Percentiles rank a stretch among this genome's conserved stretches.
These are phyloP conservation scores for Athene noctua DNA, from an alignment of 2,113 vertebrate genomes.

Conservation along the genomic window DNA sequence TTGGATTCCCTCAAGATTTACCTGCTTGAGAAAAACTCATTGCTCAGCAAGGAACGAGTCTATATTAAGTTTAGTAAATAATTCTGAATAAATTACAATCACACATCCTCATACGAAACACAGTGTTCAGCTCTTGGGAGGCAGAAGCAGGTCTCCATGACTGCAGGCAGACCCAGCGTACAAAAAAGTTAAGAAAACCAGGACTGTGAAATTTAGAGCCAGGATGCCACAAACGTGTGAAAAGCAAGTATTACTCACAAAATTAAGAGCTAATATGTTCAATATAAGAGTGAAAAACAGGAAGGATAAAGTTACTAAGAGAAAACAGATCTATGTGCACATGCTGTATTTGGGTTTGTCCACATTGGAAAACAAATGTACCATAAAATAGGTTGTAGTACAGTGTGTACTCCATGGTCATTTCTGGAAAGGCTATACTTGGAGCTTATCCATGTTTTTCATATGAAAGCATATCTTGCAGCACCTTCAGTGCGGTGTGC, in stretches of 20 bases:
- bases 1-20: neutral
- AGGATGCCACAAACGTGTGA: neutral
- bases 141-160: neutral
- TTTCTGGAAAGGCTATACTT: neutral
- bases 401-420: neutral
- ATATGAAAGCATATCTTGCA: neutral
- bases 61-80: neutral
- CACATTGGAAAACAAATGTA: neutral
- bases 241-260: neutral
- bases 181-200: neutral
- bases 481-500: neutral
- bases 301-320: neutral
- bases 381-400: neutral
- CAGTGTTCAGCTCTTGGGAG: neutral
- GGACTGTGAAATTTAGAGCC: neutral
- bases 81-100: neutral
- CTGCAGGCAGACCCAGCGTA: neutral
- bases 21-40: neutral
- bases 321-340: neutral
- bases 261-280: neutral
- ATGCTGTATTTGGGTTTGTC: neutral
- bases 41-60: neutral
- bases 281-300: neutral
- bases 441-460: neutral
- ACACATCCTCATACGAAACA: neutral